Evolutionary conservation across 92 coral and sea anemone genomes (phyloP).

Genomic region (Zoanthus gigantus): DNA sequence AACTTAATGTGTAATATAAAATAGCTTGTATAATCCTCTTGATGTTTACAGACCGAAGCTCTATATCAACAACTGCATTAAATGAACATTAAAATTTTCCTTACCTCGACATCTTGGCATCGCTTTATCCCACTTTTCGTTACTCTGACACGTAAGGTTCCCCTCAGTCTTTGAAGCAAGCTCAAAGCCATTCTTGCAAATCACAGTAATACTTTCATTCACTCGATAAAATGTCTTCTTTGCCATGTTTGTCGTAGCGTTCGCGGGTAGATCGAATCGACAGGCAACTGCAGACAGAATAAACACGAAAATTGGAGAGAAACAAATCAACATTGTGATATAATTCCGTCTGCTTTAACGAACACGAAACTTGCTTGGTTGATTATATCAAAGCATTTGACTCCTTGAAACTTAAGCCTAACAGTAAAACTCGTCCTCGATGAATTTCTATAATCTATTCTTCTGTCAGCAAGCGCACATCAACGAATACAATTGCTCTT

Average conservation of each 20-base stretch:
- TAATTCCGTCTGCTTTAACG: neutral
- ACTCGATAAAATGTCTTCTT: slow-evolving; percentile 65
- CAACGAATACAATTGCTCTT: slow-evolving; percentile 19
- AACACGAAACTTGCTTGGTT: slow-evolving; percentile 5
- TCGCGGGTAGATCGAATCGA: slow-evolving; percentile 70
- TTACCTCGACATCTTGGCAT: slow-evolving; percentile 80
- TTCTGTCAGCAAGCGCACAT: slow-evolving; percentile 38
- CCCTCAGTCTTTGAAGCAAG: slow-evolving; percentile 45
- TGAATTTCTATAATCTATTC: slow-evolving; percentile 14
- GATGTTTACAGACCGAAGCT: slow-evolving; percentile 4
- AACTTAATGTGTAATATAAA: neutral
- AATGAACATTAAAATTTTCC: slow-evolving; percentile 11
- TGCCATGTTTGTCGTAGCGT: slow-evolving; percentile 49
- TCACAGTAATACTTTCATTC: slow-evolving; percentile 58
- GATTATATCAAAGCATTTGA: neutral
- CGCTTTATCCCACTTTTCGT: slow-evolving; percentile 69
- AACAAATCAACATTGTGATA: slow-evolving; percentile 13
- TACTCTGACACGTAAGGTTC: slow-evolving; percentile 68
- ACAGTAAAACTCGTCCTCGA: neutral
- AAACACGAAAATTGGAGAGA: slow-evolving; percentile 35
- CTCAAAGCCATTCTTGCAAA: slow-evolving; percentile 72
- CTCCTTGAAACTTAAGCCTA: neutral
- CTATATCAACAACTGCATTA: neutral
- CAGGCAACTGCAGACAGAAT: slow-evolving; percentile 73
- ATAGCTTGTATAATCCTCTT: neutral